A percentile compares a stretch with the other conserved stretches of the same genome.
Conservation (phyloP, 2,888 invertebrate genomes). For the Drosophila anomelani region DNA sequence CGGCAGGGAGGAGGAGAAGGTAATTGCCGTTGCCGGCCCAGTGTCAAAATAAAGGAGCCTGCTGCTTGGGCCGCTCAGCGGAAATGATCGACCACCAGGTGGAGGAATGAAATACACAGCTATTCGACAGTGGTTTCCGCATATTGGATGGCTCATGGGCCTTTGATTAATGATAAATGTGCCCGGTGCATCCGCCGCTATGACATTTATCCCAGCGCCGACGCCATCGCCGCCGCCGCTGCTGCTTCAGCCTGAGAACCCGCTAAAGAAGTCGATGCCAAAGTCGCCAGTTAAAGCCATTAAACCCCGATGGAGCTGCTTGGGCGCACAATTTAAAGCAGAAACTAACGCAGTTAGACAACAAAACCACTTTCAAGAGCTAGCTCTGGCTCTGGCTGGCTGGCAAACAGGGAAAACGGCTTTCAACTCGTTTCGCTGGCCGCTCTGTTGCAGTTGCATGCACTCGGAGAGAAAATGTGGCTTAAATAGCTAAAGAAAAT, state of each 20-base stretch:
- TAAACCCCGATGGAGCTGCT: conserved; percentile 56
- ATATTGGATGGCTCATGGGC: conserved; percentile 63
- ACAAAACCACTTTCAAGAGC: conserved; percentile 77
- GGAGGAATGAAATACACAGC: conserved; percentile 18
- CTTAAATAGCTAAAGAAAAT: background rate
- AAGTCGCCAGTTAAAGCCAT: conserved; percentile 54
- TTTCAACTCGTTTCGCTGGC: conserved; percentile 72
- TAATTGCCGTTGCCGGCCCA: conserved; percentile 62
- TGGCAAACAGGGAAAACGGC: conserved; percentile 78
- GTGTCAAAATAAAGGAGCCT: conserved; percentile 50
- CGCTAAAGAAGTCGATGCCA: conserved; percentile 33
- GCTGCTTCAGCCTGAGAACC: conserved; percentile 32
- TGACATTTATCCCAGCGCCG: conserved; percentile 61
- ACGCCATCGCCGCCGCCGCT: conserved; percentile 1
- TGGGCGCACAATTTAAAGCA: conserved; percentile 74
- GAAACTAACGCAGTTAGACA: conserved; percentile 79
- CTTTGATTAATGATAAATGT: conserved; percentile 77
- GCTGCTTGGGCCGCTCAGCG: conserved; percentile 19
- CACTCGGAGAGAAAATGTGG: conserved; percentile 2
- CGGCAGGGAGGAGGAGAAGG: conserved; percentile 41
- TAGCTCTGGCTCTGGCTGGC: conserved; percentile 29
- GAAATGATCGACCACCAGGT: conserved; percentile 47
- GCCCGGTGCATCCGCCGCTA: conserved; percentile 73
- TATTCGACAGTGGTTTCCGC: conserved; percentile 60
- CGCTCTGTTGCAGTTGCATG: conserved; percentile 41